A percentile compares a stretch with the other conserved stretches of the same genome.
These are phyloP conservation scores for Augochlorella aurata DNA, from an alignment of 2,888 invertebrate species.

Conservation along the genomic window DNA sequence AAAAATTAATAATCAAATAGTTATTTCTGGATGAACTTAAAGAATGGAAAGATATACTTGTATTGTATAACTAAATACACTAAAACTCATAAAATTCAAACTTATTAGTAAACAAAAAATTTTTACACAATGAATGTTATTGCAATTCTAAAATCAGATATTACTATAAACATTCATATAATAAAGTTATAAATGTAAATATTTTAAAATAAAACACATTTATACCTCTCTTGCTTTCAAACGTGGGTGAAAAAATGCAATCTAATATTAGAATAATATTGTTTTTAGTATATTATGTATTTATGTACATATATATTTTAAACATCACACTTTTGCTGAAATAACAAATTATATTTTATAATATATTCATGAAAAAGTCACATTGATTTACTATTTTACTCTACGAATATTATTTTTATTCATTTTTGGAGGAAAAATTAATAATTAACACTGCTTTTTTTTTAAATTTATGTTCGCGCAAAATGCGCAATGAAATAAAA, in stretches of 20 bases:
- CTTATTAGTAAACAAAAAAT: background rate
- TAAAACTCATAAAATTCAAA: background rate
- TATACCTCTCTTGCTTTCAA: background rate
- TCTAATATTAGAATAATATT: background rate
- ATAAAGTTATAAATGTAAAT: background rate
- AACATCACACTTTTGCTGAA: background rate
- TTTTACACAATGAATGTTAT: background rate
- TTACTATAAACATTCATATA: background rate
- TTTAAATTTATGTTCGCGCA: background rate
- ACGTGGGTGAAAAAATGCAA: background rate
- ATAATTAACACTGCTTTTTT: background rate
- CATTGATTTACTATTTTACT: background rate
- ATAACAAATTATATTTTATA: background rate
- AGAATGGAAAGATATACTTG: background rate
- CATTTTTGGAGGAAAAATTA: background rate
- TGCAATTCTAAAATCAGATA: background rate
- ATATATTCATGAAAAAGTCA: background rate
- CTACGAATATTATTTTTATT: background rate
- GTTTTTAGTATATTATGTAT: conserved; percentile 9
- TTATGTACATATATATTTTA: background rate
- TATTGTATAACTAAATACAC: background rate
- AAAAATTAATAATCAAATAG: background rate
- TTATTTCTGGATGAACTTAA: background rate
- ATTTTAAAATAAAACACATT: background rate
- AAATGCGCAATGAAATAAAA: background rate